Evolutionary conservation across 2,113 vertebrate genomes (phyloP).

Genomic region (Podarcis muralis): DNA sequence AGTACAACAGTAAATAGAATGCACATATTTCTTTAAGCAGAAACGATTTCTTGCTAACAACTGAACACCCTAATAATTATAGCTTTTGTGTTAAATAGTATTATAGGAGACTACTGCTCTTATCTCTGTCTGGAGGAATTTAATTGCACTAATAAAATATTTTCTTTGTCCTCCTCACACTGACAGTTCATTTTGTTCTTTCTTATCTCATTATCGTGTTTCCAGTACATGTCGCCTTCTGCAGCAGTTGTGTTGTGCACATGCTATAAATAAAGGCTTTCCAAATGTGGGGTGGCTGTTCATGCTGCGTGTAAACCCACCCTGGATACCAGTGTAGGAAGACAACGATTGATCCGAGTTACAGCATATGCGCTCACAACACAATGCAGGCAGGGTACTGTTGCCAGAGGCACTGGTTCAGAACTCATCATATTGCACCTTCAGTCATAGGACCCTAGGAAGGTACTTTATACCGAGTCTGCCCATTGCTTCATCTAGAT

Average conservation of each 20-base stretch:
- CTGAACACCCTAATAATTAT: not conserved
- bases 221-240: not conserved
- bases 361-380: not conserved
- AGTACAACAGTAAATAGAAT: not conserved
- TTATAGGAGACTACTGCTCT: not conserved
- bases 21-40: not conserved
- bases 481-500: too few relatives aligned
- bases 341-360: not conserved
- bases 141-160: not conserved
- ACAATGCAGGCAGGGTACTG: too few relatives aligned
- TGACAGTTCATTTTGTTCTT: conserved; percentile 9
- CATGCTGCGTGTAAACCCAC: not conserved
- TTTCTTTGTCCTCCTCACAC: not conserved
- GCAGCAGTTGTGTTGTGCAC: not conserved
- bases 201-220: not conserved
- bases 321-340: not conserved
- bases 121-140: not conserved
- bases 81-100: not conserved
- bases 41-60: not conserved
- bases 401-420: too few relatives aligned
- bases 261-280: not conserved
- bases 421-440: too few relatives aligned
- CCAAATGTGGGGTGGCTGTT: not conserved
- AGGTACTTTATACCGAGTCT: too few relatives aligned
- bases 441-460: too few relatives aligned